phyloP scores from a whole-genome alignment of 2,888 invertebrate species.

The Geophilus truncorum region DNA sequence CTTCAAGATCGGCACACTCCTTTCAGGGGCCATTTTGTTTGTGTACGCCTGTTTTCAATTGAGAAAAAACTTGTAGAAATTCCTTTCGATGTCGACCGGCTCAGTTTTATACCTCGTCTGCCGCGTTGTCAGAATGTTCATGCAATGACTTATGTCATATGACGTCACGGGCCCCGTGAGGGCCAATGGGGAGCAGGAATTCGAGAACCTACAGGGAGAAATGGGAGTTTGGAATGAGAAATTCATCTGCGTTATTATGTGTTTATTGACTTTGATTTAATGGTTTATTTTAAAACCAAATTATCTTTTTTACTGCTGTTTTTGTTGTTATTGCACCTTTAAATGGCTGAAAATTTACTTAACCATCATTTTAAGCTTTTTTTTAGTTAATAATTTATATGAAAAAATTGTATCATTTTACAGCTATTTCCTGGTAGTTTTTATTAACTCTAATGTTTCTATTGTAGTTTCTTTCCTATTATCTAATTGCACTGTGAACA shows the following conservation, averaged over 20 bases:
- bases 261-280: not conserved
- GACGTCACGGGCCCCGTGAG: not conserved
- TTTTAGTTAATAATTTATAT: no score
- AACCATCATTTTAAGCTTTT: not conserved
- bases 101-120: not conserved
- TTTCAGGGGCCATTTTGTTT: conserved; percentile 41
- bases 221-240: not conserved
- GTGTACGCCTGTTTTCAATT: not conserved
- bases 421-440: not conserved
- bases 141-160: not conserved
- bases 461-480: not conserved
- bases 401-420: no score
- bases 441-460: not conserved
- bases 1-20: conserved; percentile 69
- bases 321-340: no score
- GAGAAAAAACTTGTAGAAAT: not conserved
- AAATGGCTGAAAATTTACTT: no score
- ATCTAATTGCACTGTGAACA: not conserved
- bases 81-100: not conserved
- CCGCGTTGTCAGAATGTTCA: not conserved
- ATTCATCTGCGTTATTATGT: not conserved
- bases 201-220: not conserved
- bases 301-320: no score
- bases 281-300: no score
- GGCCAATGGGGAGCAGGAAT: not conserved